Evolutionary conservation across 2,888 invertebrate species (phyloP).

Genomic region (Amblyjoppa proteus): DNA sequence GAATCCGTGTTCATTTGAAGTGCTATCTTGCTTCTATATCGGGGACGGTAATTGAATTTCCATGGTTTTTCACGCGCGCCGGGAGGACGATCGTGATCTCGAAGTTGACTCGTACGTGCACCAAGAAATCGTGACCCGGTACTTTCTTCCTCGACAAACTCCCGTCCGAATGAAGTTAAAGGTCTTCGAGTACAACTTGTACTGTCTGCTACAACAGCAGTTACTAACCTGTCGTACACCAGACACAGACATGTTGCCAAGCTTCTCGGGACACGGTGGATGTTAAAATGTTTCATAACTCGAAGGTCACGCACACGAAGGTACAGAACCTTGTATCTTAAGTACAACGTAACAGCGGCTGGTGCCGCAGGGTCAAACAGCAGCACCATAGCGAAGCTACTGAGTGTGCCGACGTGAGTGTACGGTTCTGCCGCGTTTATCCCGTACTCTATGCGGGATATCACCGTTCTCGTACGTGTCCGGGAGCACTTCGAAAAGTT

Average conservation of each 20-base stretch:
- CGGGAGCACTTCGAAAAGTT: constrained; percentile 29
- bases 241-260: not conserved
- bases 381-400: constrained; percentile 1
- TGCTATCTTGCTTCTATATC: not conserved
- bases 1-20: not conserved
- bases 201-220: not conserved
- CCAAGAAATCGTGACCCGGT: constrained; percentile 21
- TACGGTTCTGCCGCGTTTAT: constrained; percentile 2
- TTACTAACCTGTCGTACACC: constrained; percentile 3
- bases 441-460: constrained; percentile 1
- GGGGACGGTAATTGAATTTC: constrained; percentile 4
- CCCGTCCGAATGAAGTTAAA: not conserved
- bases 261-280: constrained; percentile 23
- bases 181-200: not conserved
- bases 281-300: constrained; percentile 40
- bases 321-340: not conserved
- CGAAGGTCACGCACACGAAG: not conserved
- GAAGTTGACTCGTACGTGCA: constrained; percentile 18
- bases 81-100: constrained; percentile 5
- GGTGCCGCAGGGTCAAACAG: constrained; percentile 24
- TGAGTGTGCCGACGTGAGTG: constrained; percentile 9
- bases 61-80: not conserved
- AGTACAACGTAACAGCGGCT: constrained; percentile 5
- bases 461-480: constrained; percentile 23
- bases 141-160: not conserved